Evolutionary conservation across 64 coral and sea anemone species (phyloP).

Genomic region (Anthopleura sola): DNA sequence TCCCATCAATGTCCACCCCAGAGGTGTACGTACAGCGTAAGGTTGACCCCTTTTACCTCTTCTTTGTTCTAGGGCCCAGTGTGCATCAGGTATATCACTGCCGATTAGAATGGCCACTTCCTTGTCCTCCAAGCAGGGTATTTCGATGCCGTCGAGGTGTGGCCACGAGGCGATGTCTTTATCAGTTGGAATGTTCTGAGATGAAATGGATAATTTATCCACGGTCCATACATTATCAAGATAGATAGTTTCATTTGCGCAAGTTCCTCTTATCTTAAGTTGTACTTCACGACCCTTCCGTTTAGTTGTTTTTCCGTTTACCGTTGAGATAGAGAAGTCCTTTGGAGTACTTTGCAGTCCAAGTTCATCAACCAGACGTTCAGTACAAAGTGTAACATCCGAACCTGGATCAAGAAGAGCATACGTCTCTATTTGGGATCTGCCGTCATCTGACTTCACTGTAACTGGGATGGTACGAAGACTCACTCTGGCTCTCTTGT

Average conservation of each 20-base stretch:
- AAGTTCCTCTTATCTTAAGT: slow-evolving; percentile 16
- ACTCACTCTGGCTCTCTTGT: not conserved
- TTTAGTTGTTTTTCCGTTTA: not conserved
- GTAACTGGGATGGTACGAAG: slow-evolving; percentile 17
- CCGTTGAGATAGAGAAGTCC: slow-evolving; percentile 32
- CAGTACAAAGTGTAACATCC: slow-evolving; percentile 34
- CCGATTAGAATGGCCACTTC: slow-evolving; percentile 48
- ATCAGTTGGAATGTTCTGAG: not conserved
- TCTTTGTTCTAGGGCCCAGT: slow-evolving; percentile 53
- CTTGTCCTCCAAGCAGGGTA: slow-evolving; percentile 17
- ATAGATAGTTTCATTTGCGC: slow-evolving; percentile 15
- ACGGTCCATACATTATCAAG: slow-evolving; percentile 45
- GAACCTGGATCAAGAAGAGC: slow-evolving; percentile 34
- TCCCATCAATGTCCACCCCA: slow-evolving; percentile 61
- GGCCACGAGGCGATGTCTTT: slow-evolving; percentile 22
- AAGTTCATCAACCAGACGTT: slow-evolving; percentile 33
- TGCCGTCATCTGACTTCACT: not conserved
- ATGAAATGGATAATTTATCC: slow-evolving; percentile 27
- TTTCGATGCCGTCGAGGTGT: slow-evolving; percentile 31
- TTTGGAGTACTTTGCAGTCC: slow-evolving; percentile 1
- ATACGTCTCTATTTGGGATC: not conserved
- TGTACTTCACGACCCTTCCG: slow-evolving; percentile 27
- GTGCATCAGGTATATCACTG: slow-evolving; percentile 53
- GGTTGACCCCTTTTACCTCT: slow-evolving; percentile 41
- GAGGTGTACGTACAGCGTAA: slow-evolving; percentile 39